Evolutionary conservation across 2,113 vertebrate genomes (phyloP).

Genomic region (Neotragus pygmaeus): DNA sequence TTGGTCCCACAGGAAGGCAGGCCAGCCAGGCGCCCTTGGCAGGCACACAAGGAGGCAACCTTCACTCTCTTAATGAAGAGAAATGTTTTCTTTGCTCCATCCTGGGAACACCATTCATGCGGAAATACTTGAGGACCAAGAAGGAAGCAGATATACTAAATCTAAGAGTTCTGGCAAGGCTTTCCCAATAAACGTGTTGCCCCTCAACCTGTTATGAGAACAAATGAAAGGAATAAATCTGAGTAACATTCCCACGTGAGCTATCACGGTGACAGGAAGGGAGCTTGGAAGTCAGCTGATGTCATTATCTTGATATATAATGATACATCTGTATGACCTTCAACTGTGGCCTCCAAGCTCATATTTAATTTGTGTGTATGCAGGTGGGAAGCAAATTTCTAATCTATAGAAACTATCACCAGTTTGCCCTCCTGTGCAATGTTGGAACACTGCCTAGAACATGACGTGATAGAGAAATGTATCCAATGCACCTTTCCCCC

Average conservation of each 20-base stretch:
- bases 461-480: background rate
- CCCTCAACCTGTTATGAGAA: background rate
- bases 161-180: background rate
- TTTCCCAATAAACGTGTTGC: background rate
- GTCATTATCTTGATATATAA: background rate
- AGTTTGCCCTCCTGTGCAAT: background rate
- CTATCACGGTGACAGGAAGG: background rate
- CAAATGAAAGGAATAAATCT: background rate
- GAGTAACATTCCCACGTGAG: background rate
- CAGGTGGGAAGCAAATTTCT: background rate
- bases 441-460: background rate
- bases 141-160: slow-evolving; percentile 18
- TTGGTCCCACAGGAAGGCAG: background rate
- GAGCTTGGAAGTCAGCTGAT: background rate
- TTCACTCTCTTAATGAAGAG: background rate
- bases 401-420: background rate
- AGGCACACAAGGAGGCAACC: background rate
- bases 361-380: background rate
- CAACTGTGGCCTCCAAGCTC: background rate
- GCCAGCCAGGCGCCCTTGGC: background rate
- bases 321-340: background rate
- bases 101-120: background rate
- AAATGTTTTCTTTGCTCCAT: background rate
- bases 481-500: background rate
- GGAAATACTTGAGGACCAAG: background rate